These are phyloP conservation scores for Atopsyche davidsoni DNA, from an alignment of 1,140 invertebrate species.

Conservation along the genomic window DNA sequence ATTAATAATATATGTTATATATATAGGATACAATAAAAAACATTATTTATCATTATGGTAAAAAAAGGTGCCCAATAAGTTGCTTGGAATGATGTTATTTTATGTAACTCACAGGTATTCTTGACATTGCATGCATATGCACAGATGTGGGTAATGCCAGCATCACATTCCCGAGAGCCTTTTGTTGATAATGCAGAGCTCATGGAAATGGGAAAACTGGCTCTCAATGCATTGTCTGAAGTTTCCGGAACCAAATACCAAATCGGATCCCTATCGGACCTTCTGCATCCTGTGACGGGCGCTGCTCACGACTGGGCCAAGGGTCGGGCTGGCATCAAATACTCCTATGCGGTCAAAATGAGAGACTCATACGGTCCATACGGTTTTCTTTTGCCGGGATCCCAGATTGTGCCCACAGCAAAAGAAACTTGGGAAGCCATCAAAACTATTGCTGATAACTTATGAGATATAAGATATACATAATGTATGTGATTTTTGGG, in stretches of 20 bases:
- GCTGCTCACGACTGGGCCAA: constrained; percentile 70
- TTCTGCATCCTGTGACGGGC: constrained; percentile 53
- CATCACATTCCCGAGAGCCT: constrained; percentile 50
- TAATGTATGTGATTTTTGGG: background rate
- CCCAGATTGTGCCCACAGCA: constrained; percentile 67
- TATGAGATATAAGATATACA: too few species aligned
- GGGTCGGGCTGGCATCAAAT: constrained; percentile 60
- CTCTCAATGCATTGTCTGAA: constrained; percentile 50
- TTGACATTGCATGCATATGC: constrained; percentile 76
- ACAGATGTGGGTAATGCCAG: constrained; percentile 67
- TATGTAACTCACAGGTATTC: constrained; percentile 50
- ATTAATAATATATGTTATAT: too few species aligned
- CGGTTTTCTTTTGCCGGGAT: constrained; percentile 72
- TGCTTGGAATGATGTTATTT: too few species aligned
- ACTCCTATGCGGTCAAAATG: constrained; percentile 73
- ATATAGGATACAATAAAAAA: constrained; percentile 5
- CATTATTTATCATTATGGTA: too few species aligned
- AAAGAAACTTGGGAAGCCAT: constrained; percentile 77
- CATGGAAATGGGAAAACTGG: constrained; percentile 53
- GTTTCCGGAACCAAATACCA: constrained; percentile 60
- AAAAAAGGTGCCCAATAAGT: too few species aligned
- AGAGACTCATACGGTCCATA: constrained; percentile 63
- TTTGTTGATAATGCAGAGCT: constrained; percentile 56
- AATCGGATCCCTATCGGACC: constrained; percentile 47
- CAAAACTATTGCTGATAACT: constrained; percentile 58